Percentiles rank a stretch among this genome's conserved stretches.
These are phyloP conservation scores for Caenorhabditis remanei DNA, from an alignment of 1,140 invertebrate species.

Conservation along the genomic window DNA sequence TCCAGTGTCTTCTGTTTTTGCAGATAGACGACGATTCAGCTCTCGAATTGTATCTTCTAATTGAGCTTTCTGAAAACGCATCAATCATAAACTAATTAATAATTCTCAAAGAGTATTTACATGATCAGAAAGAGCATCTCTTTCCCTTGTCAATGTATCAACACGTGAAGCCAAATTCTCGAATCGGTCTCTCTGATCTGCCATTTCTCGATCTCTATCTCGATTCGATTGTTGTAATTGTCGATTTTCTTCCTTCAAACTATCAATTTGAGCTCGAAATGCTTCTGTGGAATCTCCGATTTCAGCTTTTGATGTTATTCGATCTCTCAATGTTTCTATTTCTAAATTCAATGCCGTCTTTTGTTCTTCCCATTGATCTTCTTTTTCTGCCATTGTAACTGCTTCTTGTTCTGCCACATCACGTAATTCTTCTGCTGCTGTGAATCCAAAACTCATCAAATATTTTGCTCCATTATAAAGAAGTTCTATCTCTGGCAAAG, in stretches of 20 bases:
- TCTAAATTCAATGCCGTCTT: constrained; percentile 68
- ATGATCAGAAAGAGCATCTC: constrained; percentile 58
- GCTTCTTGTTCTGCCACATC: constrained; percentile 74
- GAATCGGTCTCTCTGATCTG: constrained; percentile 71
- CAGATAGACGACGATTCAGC: constrained; percentile 69
- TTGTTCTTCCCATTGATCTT: constrained; percentile 76
- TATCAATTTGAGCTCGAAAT: constrained; percentile 76
- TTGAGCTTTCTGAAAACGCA: constrained; percentile 71
- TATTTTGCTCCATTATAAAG: constrained; percentile 62
- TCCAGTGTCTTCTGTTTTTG: constrained; percentile 68
- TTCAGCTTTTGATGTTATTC: constrained; percentile 71
- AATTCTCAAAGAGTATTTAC: constrained; percentile 41
- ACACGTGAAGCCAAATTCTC: constrained; percentile 59
- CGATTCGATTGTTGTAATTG: constrained; percentile 70
- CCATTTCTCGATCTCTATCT: constrained; percentile 74
- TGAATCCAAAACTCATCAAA: constrained; percentile 76
- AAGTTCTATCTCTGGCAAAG: constrained; percentile 45
- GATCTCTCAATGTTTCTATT: constrained; percentile 64
- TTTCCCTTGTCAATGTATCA: constrained; percentile 61
- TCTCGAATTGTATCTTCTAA: constrained; percentile 76
- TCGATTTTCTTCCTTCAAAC: constrained; percentile 73
- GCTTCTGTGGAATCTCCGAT: constrained; percentile 71
- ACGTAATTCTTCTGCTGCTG: constrained; percentile 75
- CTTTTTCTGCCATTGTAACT: constrained; percentile 72
- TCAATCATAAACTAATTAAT: not conserved